Evolutionary conservation across 2,113 vertebrate genomes (phyloP), one percentile per base, ranked within the genome.

Genomic region (Oryzias curvinotus): DNA sequence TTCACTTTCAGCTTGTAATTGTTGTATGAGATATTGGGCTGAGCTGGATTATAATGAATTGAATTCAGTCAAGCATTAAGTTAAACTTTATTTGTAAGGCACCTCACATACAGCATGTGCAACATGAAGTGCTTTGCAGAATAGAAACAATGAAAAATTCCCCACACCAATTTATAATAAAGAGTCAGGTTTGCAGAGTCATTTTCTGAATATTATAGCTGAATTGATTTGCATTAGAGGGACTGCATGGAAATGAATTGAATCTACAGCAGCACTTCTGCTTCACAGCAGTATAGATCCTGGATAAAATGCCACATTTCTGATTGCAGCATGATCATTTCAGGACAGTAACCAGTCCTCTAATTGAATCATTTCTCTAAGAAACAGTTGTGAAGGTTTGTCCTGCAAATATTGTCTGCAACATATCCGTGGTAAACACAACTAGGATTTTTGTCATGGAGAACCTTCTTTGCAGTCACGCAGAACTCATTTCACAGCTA

Each of bases 401-500:
- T 62, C 50, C 28, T 19, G 10, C 25, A 6, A 15, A 49, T 18
- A 26, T 23, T 52, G 21, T 17, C 7, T n/a, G 23, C 16, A 49
- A 41, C 10, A 19, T 56, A 42, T 48, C 21, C 18, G 1, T 36
- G 17, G 30, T 19, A 48, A 65, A 41, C 56, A 44, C n/a, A 36
- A 28, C 42, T 63, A 13, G n/a, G 30, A 26, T 16, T 44, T 18
- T 62, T 36, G 16, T 28, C 13, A n/a, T 14, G 30, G 19, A 53
- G 10, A 26, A 55, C 30, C 43, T 25, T 28, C 25, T 52, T 58
- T 45, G 55, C 19, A 43, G 52, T 58, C 4, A 46, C 48, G 52
- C 30, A 58, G 42, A 67, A 52, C 58, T 44, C 25, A 58, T 45
- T 18, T 51, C 49, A 21, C 61, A 53, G 23, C 16, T 46, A 42